Conservation (phyloP, 2,888 invertebrate species). For the Hirtodrosophila confusa region DNA sequence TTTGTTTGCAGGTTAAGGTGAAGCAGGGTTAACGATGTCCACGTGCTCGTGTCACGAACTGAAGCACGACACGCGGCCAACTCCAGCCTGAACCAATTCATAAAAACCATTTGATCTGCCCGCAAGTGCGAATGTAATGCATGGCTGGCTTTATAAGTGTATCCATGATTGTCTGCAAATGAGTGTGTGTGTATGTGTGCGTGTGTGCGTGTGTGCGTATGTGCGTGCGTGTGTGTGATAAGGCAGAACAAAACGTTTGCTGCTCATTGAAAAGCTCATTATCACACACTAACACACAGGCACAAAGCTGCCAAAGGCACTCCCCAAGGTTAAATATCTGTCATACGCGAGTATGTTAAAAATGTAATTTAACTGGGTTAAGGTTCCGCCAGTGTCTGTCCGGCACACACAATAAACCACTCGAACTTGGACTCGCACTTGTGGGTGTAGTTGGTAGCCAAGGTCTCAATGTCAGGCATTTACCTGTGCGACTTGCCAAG, state of each 20-base stretch:
- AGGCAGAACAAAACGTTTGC: constrained; percentile 39
- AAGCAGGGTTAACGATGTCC: no score
- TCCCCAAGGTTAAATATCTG: constrained; percentile 54
- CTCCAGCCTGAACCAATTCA: no score
- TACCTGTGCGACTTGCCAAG: constrained; percentile 26
- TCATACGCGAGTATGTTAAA: constrained; percentile 24
- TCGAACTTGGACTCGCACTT: constrained; percentile 4
- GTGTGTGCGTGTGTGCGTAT: constrained; percentile 24
- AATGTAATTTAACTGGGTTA: constrained; percentile 47
- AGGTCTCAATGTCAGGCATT: constrained; percentile 47
- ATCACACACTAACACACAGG: constrained; percentile 37
- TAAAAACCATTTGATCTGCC: neutral
- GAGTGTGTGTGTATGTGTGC: constrained; percentile 19
- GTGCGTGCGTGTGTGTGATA: constrained; percentile 42
- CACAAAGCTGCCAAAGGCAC: constrained; percentile 23
- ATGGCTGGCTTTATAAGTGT: constrained; percentile 40
- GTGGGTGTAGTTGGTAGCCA: constrained; percentile 12
- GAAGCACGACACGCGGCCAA: no score
- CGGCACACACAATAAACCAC: constrained; percentile 22
- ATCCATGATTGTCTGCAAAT: constrained; percentile 16
- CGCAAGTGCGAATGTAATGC: constrained; percentile 38
- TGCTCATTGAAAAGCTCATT: constrained; percentile 63
- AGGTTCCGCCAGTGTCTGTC: constrained; percentile 33
- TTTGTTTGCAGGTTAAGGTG: no score
- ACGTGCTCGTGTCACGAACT: no score